Conservation (phyloP, 1,140 invertebrate species). For the Antheraea mylitta region DNA sequence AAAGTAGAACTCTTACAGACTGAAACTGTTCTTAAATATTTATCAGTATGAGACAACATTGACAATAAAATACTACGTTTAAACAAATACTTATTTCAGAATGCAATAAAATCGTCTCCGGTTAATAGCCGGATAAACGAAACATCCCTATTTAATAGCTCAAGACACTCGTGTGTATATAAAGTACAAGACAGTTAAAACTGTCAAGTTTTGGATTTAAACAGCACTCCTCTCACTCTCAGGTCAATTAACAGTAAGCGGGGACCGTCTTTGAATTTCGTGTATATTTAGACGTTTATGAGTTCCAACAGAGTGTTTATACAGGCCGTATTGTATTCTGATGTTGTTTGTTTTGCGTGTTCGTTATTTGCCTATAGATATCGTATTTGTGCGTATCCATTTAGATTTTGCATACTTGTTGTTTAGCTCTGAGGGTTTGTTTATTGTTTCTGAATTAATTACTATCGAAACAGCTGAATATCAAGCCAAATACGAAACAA, state of each 20-base stretch:
- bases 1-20: no score
- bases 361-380: background rate
- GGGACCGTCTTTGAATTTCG: slow-evolving; percentile 18
- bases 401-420: background rate
- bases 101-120: background rate
- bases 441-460: background rate
- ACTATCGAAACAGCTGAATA: background rate
- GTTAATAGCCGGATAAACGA: background rate
- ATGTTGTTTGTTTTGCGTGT: slow-evolving; percentile 2
- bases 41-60: no score
- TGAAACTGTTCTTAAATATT: no score
- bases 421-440: background rate
- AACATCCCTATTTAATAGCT: slow-evolving; percentile 9
- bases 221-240: slow-evolving; percentile 4
- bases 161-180: slow-evolving; percentile 5
- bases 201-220: slow-evolving; percentile 20
- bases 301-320: slow-evolving; percentile 15
- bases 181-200: slow-evolving; percentile 24
- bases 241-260: slow-evolving; percentile 23
- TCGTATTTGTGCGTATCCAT: slow-evolving; percentile 1
- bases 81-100: background rate
- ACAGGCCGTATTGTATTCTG: slow-evolving; percentile 1
- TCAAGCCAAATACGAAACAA: background rate
- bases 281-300: slow-evolving; percentile 31
- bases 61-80: background rate